Percentiles rank a stretch among this genome's conserved stretches.
phyloP scores from a whole-genome alignment of 1,140 invertebrate species.

The Macrobrachium nipponense region DNA sequence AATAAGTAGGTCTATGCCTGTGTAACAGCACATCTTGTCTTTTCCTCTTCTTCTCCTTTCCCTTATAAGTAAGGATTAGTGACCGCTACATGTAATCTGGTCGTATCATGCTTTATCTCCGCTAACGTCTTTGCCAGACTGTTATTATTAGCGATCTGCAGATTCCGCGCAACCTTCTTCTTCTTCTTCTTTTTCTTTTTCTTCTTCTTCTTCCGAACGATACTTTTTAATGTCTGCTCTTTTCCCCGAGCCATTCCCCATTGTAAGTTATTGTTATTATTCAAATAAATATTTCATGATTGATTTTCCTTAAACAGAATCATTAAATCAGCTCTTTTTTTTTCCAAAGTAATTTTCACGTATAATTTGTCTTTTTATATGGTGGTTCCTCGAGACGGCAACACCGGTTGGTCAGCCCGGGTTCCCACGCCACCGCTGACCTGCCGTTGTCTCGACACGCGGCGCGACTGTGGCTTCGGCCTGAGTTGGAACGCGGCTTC shows the following conservation, averaged over 20 bases:
- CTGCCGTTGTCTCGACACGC: conserved; percentile 1
- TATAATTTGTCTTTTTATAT: conserved; percentile 17
- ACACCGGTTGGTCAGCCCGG: conserved; percentile 51
- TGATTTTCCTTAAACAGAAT: too few species aligned
- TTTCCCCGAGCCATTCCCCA: too few species aligned
- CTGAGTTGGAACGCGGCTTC: not conserved
- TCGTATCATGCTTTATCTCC: conserved; percentile 31
- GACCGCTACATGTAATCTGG: conserved; percentile 29
- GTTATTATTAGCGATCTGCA: conserved; percentile 29
- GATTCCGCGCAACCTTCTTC: not conserved
- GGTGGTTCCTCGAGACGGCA: conserved; percentile 1
- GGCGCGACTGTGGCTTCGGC: not conserved
- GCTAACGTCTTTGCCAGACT: not conserved
- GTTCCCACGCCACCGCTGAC: conserved; percentile 53
- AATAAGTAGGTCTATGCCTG: too few species aligned
- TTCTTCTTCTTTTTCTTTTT: not conserved
- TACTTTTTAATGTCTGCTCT: not conserved
- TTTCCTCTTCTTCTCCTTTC: too few species aligned
- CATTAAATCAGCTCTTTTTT: too few species aligned
- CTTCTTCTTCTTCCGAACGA: not conserved
- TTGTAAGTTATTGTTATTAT: too few species aligned
- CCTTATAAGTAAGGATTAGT: not conserved
- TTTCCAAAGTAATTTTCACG: not conserved
- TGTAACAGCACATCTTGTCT: too few species aligned
- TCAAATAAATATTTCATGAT: too few species aligned